Conservation (phyloP, 1,140 invertebrate species). For the Panulirus ornatus region DNA sequence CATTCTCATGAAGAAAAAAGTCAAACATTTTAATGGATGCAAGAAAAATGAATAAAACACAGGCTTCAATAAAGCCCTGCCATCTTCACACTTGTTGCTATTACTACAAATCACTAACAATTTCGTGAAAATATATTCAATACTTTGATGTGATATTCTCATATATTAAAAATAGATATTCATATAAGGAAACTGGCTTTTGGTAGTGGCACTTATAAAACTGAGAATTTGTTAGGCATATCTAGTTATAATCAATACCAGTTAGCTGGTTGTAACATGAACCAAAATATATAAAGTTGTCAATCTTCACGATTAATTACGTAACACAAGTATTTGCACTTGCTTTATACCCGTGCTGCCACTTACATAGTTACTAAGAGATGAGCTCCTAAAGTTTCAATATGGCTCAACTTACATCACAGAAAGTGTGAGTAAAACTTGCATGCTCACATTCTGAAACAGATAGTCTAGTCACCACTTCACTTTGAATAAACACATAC, state of each 20-base stretch:
- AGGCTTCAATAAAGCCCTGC: not conserved
- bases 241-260: not conserved
- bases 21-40: not conserved
- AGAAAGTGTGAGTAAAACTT: not conserved
- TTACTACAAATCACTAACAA: constrained; percentile 35
- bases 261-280: not conserved
- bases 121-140: constrained; percentile 56
- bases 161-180: constrained; percentile 61
- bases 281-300: not conserved
- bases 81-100: constrained; percentile 3
- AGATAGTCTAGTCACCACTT: not conserved
- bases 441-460: not conserved
- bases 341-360: constrained; percentile 37
- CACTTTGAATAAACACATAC: not conserved
- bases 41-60: not conserved
- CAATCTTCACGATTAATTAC: not conserved
- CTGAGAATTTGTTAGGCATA: constrained; percentile 15
- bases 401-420: not conserved
- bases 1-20: not conserved
- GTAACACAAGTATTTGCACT: constrained; percentile 13
- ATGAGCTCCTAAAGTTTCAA: not conserved
- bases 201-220: constrained; percentile 36
- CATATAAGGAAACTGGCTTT: constrained; percentile 28
- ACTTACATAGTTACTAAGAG: not conserved
- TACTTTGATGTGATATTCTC: constrained; percentile 32